phyloP scores from a whole-genome alignment of 2,113 vertebrate species.

The Nyctibius bracteatus region DNA sequence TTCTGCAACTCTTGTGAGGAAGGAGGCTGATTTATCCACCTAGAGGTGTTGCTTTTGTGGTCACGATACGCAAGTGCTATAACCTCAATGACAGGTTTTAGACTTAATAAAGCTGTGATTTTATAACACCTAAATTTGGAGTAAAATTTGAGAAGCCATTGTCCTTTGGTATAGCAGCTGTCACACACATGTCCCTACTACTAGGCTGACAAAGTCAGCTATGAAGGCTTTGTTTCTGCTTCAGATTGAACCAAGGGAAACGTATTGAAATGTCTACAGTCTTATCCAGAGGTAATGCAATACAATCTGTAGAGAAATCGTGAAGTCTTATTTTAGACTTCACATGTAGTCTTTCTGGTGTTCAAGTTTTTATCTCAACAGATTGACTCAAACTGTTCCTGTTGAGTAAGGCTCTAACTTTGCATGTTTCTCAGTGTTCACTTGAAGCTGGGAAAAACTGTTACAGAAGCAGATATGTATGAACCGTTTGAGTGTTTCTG shows the following conservation, averaged over 20 bases:
- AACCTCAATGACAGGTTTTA: background rate
- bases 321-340: background rate
- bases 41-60: background rate
- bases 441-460: background rate
- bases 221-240: background rate
- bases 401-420: background rate
- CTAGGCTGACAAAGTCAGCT: background rate
- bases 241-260: background rate
- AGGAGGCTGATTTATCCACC: background rate
- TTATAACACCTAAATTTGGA: background rate
- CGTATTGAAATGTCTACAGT: background rate
- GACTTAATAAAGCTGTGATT: background rate
- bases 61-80: fast-evolving
- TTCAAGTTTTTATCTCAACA: background rate
- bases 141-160: background rate
- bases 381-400: background rate
- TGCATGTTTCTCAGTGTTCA: background rate
- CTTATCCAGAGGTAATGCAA: background rate
- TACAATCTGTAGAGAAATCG: background rate
- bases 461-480: background rate
- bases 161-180: background rate
- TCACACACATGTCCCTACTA: fast-evolving
- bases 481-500: background rate
- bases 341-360: background rate
- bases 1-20: background rate